Evolutionary conservation across 1,140 invertebrate species (phyloP), one percentile per base, ranked within the genome.

Genomic region (Bombus waltoni): DNA sequence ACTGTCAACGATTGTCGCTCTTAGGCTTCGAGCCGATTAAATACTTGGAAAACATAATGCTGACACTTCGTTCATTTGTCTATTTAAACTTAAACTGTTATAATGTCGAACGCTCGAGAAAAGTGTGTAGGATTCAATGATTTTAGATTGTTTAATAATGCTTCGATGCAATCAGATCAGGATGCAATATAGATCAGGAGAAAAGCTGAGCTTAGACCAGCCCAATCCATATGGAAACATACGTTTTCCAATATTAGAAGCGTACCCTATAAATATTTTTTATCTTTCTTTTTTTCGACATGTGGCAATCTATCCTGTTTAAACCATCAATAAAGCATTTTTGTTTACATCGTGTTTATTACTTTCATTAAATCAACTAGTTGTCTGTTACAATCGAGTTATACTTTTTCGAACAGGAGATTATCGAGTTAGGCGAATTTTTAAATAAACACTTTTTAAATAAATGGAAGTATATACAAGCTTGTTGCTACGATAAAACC

Each of bases 41-140:
- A 70, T 35, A 22, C 18, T 38, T 22, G 4, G 35, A 18, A 66
- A 85, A 70, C 40, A 35, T 38, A 42, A 73, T 42, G 65, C 40
- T 44, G 77, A 81, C 59, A 70, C 73, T 83, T 89, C 32, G 76
- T 40, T 47, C 80, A 71, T 77, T 86, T 73, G 47, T 66, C 65
- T 80, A n/a, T n/a, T 70, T 66, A 83, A 53, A 53, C 18, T 53
- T 76, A 76, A 86, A 81, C 83, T 68, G 35, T 82, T 62, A 59
- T 38, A 44, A 86, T 68, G 84, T 89, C 72, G 80, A 89, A 89
- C 76, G 83, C 84, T 89, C 80, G 88, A 89, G 87, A 89, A 74
- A 59, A 88, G 71, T 79, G 76, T 68, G 38, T 32, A 59, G 65
- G 81, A 75, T 40, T 62, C 28, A 28, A 87, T n/a, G 57, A 78